Conservation (phyloP, 2,797 vertebrate genomes). For the Leucoraja ocellata region DNA sequence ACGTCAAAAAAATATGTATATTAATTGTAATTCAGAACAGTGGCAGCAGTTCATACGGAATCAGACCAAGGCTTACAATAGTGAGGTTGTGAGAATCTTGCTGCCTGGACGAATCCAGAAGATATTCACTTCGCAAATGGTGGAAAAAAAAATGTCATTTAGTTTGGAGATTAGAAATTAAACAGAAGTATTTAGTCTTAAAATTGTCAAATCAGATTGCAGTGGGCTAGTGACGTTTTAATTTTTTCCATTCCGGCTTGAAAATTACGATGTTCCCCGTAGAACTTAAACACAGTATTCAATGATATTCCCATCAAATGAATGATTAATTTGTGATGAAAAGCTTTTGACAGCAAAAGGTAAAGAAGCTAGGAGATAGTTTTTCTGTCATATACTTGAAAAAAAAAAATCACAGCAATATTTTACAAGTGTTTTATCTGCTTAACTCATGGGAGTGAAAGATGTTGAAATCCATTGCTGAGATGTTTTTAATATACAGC, state of each 20-base stretch:
- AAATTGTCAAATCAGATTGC: not conserved
- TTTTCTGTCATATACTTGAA: not conserved
- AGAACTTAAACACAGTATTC: not conserved
- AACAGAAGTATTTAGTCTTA: not conserved
- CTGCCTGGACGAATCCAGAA: not conserved
- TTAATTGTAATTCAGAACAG: not conserved
- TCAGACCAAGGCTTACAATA: not conserved
- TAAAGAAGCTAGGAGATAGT: not conserved
- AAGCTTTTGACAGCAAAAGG: not conserved
- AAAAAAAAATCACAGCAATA: too few species aligned
- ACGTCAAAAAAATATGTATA: too few species aligned
- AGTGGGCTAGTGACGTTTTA: not conserved
- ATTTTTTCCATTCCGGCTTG: not conserved
- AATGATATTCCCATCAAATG: not conserved
- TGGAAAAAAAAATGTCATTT: not conserved
- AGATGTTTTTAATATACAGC: too few species aligned
- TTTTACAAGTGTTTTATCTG: too few species aligned
- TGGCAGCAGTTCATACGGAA: not conserved
- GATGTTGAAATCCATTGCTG: not conserved
- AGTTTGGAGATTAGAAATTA: not conserved
- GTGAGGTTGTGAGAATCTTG: not conserved
- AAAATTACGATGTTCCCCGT: not conserved
- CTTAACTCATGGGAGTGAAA: not conserved
- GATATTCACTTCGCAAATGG: not conserved
- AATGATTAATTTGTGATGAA: not conserved